These are phyloP conservation scores for Collichthys lucidus DNA, from an alignment of 2,113 vertebrate species.

Conservation along the genomic window DNA sequence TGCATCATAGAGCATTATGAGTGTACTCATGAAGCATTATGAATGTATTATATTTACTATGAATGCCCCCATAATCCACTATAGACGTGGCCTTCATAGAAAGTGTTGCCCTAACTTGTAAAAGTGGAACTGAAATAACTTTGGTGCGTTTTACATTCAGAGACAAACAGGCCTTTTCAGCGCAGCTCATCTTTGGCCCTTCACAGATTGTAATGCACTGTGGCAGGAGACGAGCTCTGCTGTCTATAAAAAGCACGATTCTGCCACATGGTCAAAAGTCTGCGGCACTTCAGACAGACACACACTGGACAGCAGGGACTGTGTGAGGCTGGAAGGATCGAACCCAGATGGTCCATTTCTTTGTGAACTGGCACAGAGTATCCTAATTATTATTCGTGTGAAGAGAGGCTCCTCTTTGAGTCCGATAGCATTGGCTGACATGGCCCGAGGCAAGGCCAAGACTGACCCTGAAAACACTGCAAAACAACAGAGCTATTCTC, in stretches of 20 bases:
- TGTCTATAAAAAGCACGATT: slow-evolving; percentile 55
- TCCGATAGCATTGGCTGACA: slow-evolving; percentile 51
- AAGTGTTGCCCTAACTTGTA: not conserved
- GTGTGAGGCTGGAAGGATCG: slow-evolving; percentile 54
- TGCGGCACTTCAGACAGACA: slow-evolving; percentile 63
- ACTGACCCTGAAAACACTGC: slow-evolving; percentile 46
- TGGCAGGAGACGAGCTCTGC: not conserved
- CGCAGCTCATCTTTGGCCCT: slow-evolving; percentile 6
- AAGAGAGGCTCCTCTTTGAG: slow-evolving; percentile 68
- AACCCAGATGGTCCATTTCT: slow-evolving; percentile 73
- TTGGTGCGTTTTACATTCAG: not conserved
- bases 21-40: no score
- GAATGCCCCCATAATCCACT: no score
- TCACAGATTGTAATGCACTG: not conserved
- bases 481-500: slow-evolving; percentile 56
- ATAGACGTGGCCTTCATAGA: no score
- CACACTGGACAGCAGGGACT: slow-evolving; percentile 54
- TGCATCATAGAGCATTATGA: no score
- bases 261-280: slow-evolving; percentile 33
- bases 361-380: slow-evolving; percentile 63
- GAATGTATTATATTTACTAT: no score
- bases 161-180: slow-evolving; percentile 28
- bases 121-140: slow-evolving; percentile 4
- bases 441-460: slow-evolving; percentile 65
- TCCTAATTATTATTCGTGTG: slow-evolving; percentile 76